Evolutionary conservation across 2,797 vertebrate genomes (phyloP), one percentile per base, ranked within the genome.

Genomic region (Silurus aristotelis): DNA sequence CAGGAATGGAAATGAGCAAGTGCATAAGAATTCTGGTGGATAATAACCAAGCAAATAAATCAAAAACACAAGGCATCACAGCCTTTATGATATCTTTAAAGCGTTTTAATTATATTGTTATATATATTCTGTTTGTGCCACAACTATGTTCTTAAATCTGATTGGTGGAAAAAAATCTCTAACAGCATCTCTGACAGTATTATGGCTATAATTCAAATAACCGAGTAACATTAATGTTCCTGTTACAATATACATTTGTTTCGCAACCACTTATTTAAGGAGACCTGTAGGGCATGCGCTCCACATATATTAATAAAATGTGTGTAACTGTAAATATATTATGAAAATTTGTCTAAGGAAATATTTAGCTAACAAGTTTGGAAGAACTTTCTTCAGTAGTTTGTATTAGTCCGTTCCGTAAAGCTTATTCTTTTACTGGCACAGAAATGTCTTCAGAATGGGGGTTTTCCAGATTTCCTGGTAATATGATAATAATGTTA

Each of bases 41-140:
- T 17, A n/a, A n/a, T 48, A 73, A 52, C 72, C 15, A 75, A 75
- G 48, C 48, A 55, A 76, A 58, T 76, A 31, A 31, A 76, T 58
- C 27, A 31, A 76, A 76, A 58, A 58, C 73, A 58, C 25, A 15
- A 27, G 72, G n/a, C 48, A 27, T 56, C 25, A 27, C 72, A 75
- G n/a, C n/a, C 13, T 75, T 75, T 55, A 56, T 17, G 14, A 75
- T 15, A 75, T 73, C 13, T 52, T 22, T 48, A 0, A 52, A 52
- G 13, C 46, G 31, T 14, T 17, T 25, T 31, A 19, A 22, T 63
- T n/a, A 60, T 17, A 60, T 17, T 20, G 15, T 19, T 60, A n/a
- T 12, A 8, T 64, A 25, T n/a, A 25, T 10, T 63, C 60, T 64
- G 61, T 64, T n/a, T 64, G 9, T 22, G n/a, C 61, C 22, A 7